A percentile compares a stretch with the other conserved stretches of the same genome.
Evolutionary conservation across 2,888 invertebrate species (phyloP).

Genomic region (Hedya salicella): DNA sequence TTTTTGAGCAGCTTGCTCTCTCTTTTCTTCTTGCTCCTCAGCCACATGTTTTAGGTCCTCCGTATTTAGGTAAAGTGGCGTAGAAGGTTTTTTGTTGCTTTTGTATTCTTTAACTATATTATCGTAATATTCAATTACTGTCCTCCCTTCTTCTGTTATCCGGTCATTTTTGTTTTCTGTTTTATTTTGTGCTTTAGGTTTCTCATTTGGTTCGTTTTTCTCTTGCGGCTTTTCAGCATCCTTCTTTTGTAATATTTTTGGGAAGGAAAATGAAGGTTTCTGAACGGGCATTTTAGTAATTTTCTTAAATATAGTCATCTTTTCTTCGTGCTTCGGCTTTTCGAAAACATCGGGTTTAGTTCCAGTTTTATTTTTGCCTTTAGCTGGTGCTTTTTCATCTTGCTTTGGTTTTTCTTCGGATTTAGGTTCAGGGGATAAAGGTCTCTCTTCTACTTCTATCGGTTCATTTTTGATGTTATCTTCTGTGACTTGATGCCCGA

Average conservation of each 20-base stretch:
- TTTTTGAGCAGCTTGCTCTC: constrained; percentile 60
- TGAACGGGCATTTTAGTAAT: constrained; percentile 75
- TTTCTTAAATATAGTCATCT: constrained; percentile 72
- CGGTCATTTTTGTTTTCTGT: constrained; percentile 64
- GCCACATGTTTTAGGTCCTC: constrained; percentile 86
- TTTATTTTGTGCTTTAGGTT: constrained; percentile 54
- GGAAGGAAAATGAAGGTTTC: constrained; percentile 66
- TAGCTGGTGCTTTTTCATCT: constrained; percentile 23
- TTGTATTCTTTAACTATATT: constrained; percentile 91
- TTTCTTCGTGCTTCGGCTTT: constrained; percentile 70
- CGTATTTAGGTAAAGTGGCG: constrained; percentile 85
- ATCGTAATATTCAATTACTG: constrained; percentile 91
- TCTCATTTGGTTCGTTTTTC: constrained; percentile 47
- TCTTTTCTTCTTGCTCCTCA: constrained; percentile 74
- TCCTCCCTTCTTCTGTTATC: constrained; percentile 87
- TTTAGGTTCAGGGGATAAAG: constrained; percentile 50
- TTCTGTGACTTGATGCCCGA: constrained; percentile 14
- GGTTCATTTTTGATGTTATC: constrained; percentile 53
- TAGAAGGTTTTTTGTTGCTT: constrained; percentile 74
- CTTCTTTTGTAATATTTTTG: constrained; percentile 72
- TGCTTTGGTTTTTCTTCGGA: constrained; percentile 54
- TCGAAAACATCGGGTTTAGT: constrained; percentile 39
- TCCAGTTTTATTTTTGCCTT: constrained; percentile 40
- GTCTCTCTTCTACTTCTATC: constrained; percentile 46
- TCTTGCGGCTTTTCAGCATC: constrained; percentile 58